Conservation (phyloP, 2,888 invertebrate genomes). For the Perdita meconis region DNA sequence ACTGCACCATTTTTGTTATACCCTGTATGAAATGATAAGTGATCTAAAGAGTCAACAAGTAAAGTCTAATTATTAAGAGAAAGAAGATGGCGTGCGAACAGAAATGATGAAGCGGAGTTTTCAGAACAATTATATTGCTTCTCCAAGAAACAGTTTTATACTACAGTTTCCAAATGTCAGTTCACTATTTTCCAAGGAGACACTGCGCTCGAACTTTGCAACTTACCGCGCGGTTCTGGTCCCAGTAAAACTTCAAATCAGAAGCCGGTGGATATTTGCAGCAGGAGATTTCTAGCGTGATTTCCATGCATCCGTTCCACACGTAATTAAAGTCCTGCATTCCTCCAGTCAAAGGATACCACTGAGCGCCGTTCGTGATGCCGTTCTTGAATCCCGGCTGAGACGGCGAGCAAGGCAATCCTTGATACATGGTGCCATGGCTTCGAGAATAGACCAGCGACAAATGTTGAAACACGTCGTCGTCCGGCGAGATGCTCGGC, state of each 20-base stretch:
- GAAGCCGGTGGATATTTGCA: conserved; percentile 95
- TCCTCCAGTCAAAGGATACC: conserved; percentile 96
- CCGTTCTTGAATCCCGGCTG: conserved; percentile 93
- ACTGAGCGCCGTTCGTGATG: conserved; percentile 97
- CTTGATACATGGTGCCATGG: conserved; percentile 95
- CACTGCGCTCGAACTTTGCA: not conserved
- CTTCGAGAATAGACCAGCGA: conserved; percentile 93
- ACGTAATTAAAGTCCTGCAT: conserved; percentile 98
- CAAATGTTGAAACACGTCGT: conserved; percentile 95
- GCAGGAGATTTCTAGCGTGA: conserved; percentile 97
- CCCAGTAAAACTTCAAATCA: conserved; percentile 93
- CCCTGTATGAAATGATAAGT: no score
- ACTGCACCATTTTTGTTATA: no score
- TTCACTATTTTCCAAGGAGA: no score
- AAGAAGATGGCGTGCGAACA: no score
- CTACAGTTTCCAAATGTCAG: no score
- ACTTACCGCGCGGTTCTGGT: conserved; percentile 92
- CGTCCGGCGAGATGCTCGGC: conserved; percentile 94
- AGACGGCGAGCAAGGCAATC: conserved; percentile 92
- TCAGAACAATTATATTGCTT: no score
- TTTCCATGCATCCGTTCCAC: conserved; percentile 96
- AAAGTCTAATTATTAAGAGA: no score
- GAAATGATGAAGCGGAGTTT: no score
- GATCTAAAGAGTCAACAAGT: no score
- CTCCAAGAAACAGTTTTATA: no score